Percentiles rank a stretch among this genome's conserved stretches.
Conservation (phyloP, 2,888 invertebrate genomes). For the Catocala nupta region DNA sequence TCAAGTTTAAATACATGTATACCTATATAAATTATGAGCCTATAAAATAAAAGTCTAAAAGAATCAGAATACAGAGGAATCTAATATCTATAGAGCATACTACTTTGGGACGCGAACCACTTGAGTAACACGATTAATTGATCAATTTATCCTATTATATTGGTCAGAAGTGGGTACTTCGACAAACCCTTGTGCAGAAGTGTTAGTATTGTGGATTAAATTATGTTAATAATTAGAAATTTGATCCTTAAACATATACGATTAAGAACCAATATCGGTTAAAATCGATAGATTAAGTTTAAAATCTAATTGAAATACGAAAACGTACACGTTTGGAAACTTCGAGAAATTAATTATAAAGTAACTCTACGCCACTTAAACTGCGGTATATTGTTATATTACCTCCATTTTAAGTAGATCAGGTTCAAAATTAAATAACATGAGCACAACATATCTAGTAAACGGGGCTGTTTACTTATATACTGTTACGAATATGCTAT, state of each 20-base stretch:
- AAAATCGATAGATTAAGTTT: background rate
- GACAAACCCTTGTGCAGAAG: background rate
- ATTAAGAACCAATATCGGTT: too few species aligned
- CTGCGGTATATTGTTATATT: slow-evolving; percentile 1
- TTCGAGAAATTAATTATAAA: slow-evolving; percentile 11
- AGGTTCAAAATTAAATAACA: slow-evolving; percentile 2
- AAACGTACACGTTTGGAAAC: background rate
- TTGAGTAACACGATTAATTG: background rate
- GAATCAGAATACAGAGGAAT: background rate
- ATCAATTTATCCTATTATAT: slow-evolving; percentile 5
- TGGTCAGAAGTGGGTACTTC: background rate
- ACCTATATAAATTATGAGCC: too few species aligned
- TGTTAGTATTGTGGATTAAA: too few species aligned
- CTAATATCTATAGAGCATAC: too few species aligned
- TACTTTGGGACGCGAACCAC: background rate
- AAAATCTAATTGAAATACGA: background rate
- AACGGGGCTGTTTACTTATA: background rate
- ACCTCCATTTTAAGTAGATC: slow-evolving; percentile 14
- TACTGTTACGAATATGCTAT: too few species aligned
- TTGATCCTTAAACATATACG: too few species aligned
- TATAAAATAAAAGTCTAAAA: too few species aligned
- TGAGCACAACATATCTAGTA: background rate
- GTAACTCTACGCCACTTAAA: slow-evolving; percentile 5
- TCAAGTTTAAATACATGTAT: too few species aligned
- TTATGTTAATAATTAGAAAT: too few species aligned